These are phyloP conservation scores for Arctopsyche grandis DNA, from an alignment of 1,140 invertebrate species.

Conservation along the genomic window DNA sequence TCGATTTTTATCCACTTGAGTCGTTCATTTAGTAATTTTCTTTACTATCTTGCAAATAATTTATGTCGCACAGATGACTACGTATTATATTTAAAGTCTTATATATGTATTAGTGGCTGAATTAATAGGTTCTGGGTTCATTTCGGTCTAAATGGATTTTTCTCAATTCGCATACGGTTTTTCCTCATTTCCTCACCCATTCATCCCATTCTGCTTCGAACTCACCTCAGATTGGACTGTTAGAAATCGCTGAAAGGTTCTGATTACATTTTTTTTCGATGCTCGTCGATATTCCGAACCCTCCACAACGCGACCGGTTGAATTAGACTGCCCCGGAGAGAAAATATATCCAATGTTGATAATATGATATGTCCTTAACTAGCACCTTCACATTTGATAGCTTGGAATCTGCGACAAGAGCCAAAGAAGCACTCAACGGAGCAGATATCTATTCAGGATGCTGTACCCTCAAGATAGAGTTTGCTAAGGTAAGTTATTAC, in stretches of 20 bases:
- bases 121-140: no score
- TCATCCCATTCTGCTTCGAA: neutral
- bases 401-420: constrained; percentile 92
- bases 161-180: neutral
- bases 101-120: no score
- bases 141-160: no score
- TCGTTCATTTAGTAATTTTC: no score
- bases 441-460: constrained; percentile 99
- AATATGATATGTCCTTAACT: constrained; percentile 63
- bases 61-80: no score
- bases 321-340: neutral
- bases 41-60: no score
- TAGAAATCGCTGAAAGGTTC: neutral
- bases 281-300: neutral
- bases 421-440: constrained; percentile 94
- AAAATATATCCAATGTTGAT: neutral
- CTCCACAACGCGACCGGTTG: neutral
- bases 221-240: neutral
- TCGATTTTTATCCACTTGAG: no score
- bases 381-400: constrained; percentile 82
- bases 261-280: neutral
- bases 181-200: constrained; percentile 2
- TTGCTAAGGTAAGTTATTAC: constrained; percentile 87
- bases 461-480: constrained; percentile 99
- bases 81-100: no score